Evolutionary conservation across 2,113 vertebrate genomes (phyloP).

Genomic region (Chaenocephalus aceratus): DNA sequence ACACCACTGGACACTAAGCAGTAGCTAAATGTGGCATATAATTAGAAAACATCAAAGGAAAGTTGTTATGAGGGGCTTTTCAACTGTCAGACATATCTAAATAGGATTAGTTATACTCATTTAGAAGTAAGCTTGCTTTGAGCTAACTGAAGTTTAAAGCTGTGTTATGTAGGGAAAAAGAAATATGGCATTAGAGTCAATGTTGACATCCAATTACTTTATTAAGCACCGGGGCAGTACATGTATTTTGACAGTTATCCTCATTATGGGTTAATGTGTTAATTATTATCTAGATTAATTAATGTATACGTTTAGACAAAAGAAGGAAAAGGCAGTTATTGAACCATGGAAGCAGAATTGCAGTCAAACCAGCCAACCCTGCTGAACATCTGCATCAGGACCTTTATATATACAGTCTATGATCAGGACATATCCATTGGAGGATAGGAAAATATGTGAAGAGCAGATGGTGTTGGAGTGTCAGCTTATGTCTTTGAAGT

Average conservation of each 20-base stretch:
- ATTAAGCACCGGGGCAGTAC: background rate
- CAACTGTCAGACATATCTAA: slow-evolving; percentile 12
- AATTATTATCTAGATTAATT: background rate
- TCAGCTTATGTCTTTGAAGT: slow-evolving; percentile 50
- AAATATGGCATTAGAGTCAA: slow-evolving; percentile 1
- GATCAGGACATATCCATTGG: background rate
- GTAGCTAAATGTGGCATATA: background rate
- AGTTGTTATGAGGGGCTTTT: slow-evolving; percentile 13
- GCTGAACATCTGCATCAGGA: slow-evolving; percentile 14
- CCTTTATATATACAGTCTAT: too few relatives aligned
- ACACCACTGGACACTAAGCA: background rate
- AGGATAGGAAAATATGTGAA: slow-evolving; percentile 5
- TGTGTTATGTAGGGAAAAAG: slow-evolving; percentile 14
- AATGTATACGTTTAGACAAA: background rate
- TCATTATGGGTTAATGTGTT: background rate
- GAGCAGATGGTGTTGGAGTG: slow-evolving; percentile 24
- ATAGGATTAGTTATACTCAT: slow-evolving; percentile 40
- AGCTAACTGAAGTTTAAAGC: slow-evolving; percentile 15
- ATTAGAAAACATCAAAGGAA: slow-evolving; percentile 39
- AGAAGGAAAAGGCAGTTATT: background rate
- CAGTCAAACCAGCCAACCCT: background rate
- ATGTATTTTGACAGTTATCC: background rate
- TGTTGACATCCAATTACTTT: background rate
- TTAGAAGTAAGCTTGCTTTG: slow-evolving; percentile 27
- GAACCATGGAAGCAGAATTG: background rate